Percentiles rank a stretch among this genome's conserved stretches.
These are phyloP conservation scores for Enteromius fasciolatus DNA, from an alignment of 2,797 vertebrate species.

Conservation along the genomic window DNA sequence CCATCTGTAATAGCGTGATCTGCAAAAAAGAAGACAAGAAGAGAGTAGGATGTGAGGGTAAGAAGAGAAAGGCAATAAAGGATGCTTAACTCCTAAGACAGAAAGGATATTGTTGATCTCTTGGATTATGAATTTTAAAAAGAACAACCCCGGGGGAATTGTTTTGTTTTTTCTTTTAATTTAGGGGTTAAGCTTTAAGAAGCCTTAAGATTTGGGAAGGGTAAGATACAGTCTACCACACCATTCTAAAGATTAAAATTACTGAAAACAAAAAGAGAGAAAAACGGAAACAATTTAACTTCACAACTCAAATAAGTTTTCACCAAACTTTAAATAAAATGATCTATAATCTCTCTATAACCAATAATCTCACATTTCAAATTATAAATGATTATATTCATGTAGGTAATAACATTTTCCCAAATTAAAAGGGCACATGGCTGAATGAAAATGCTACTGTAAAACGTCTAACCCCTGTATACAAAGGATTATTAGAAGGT, in stretches of 20 bases:
- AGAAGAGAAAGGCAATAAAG: background rate
- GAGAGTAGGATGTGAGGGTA: background rate
- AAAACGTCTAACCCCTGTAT: background rate
- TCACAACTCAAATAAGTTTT: background rate
- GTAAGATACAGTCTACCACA: no score
- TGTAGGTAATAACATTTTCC: background rate
- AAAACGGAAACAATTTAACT: background rate
- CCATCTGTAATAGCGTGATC: slow-evolving; percentile 99
- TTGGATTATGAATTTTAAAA: background rate
- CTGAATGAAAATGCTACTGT: background rate
- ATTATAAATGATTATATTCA: background rate
- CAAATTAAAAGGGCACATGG: background rate
- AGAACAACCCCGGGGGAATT: background rate
- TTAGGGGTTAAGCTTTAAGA: background rate
- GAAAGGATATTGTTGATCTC: background rate
- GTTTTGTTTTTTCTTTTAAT: no score
- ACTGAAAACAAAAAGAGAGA: background rate
- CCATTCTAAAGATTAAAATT: background rate
- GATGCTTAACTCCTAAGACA: background rate
- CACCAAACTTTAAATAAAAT: background rate
- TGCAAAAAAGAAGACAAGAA: slow-evolving; percentile 67
- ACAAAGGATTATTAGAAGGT: background rate
- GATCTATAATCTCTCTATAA: background rate
- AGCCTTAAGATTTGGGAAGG: background rate
- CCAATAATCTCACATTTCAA: background rate